Percentiles rank a stretch among this genome's conserved stretches.
phyloP scores from a whole-genome alignment of 2,113 vertebrate species.

The Notothenia coriiceps region DNA sequence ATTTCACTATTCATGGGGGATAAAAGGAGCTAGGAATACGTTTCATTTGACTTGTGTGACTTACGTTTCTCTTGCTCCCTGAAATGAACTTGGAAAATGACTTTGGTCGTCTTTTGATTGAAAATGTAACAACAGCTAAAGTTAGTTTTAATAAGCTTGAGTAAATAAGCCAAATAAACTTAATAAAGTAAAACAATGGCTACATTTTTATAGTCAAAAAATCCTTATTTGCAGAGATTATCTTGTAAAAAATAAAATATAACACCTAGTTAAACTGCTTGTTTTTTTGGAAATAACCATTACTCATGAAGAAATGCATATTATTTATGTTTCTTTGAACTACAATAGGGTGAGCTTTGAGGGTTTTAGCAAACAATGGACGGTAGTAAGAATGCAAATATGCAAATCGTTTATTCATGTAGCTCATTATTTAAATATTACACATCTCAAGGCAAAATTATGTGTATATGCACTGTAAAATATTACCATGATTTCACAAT shows the following conservation, averaged over 20 bases:
- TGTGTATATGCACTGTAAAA: too few relatives aligned
- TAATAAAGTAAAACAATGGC: not conserved
- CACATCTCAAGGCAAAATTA: not conserved
- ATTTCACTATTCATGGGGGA: too few relatives aligned
- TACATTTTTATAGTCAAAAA: not conserved
- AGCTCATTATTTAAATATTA: not conserved
- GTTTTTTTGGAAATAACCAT: too few relatives aligned
- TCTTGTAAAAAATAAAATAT: too few relatives aligned
- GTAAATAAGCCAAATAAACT: not conserved
- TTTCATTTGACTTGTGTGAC: too few relatives aligned
- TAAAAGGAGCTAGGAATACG: too few relatives aligned
- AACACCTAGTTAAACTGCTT: too few relatives aligned
- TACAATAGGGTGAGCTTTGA: not conserved
- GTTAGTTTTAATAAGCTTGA: not conserved
- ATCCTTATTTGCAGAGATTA: too few relatives aligned
- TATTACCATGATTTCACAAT: too few relatives aligned
- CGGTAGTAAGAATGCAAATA: not conserved
- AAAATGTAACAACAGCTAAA: not conserved
- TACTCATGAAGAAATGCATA: not conserved
- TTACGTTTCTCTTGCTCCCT: too few relatives aligned
- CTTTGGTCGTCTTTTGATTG: not conserved
- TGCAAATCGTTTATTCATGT: not conserved
- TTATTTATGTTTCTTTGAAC: not conserved
- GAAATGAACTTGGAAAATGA: too few relatives aligned
- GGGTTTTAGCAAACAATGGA: not conserved